These are phyloP conservation scores for Leptopilina boulardi DNA, from an alignment of 1,140 invertebrate genomes.

Conservation along the genomic window DNA sequence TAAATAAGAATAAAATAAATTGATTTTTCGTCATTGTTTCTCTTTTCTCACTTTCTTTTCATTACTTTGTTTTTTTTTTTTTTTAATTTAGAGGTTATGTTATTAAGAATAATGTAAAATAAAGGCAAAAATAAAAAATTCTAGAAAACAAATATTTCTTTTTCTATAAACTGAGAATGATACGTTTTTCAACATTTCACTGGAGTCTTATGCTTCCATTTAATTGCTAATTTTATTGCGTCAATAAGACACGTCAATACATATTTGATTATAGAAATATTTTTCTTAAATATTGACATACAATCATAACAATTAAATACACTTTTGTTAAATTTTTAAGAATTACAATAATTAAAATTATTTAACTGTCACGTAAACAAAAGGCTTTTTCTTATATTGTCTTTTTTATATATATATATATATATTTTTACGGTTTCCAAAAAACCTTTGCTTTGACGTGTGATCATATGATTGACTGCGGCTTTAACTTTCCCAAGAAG, in stretches of 20 bases:
- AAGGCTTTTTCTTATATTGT: no score
- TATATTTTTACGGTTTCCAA: no score
- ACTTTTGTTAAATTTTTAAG: neutral
- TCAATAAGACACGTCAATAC: constrained; percentile 64
- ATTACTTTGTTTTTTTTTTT: no score
- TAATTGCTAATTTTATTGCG: constrained; percentile 54
- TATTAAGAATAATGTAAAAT: constrained; percentile 35
- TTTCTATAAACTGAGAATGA: constrained; percentile 46
- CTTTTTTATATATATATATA: no score
- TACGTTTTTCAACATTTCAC: constrained; percentile 62
- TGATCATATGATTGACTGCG: neutral
- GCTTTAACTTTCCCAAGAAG: neutral
- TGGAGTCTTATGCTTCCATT: constrained; percentile 43
- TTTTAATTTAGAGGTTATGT: constrained; percentile 3
- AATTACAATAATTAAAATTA: neutral
- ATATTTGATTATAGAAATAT: constrained; percentile 20
- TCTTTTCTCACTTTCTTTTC: constrained; percentile 40
- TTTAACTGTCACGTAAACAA: neutral
- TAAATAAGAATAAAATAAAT: constrained; percentile 47
- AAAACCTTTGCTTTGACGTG: neutral
- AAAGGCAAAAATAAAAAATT: neutral
- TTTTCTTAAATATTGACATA: neutral
- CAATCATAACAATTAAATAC: neutral
- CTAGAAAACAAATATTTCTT: constrained; percentile 37
- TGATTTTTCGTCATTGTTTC: constrained; percentile 56